phyloP scores from a whole-genome alignment of 1,140 invertebrate species.

The Magallana angulata region DNA sequence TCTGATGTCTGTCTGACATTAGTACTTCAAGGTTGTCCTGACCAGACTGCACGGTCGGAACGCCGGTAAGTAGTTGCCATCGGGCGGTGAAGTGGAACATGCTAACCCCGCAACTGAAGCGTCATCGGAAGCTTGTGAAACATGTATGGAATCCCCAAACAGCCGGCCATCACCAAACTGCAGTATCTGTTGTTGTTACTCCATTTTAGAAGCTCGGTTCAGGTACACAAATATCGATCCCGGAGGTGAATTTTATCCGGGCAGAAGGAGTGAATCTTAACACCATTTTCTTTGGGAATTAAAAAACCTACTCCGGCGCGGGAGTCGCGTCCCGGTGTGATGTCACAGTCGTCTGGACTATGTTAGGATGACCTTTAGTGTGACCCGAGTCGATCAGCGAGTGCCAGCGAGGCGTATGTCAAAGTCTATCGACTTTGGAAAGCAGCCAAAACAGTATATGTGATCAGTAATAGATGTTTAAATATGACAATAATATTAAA shows the following conservation, averaged over 20 bases:
- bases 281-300: not conserved
- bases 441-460: slow-evolving; percentile 35
- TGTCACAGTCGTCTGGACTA: slow-evolving; percentile 21
- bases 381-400: slow-evolving; percentile 21
- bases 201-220: slow-evolving; percentile 10
- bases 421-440: slow-evolving; percentile 36
- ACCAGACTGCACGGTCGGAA: not conserved
- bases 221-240: slow-evolving; percentile 32
- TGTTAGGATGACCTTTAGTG: slow-evolving; percentile 16
- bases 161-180: not conserved
- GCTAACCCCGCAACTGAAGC: not conserved
- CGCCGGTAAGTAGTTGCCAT: not conserved
- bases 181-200: slow-evolving; percentile 7
- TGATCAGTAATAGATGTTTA: slow-evolving; percentile 36
- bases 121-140: slow-evolving; percentile 28
- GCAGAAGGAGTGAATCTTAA: not conserved
- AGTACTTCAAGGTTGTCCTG: slow-evolving; percentile 1
- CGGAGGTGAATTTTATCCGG: slow-evolving; percentile 25
- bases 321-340: not conserved
- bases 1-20: not conserved
- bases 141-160: not conserved
- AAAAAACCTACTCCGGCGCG: not conserved
- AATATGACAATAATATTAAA: slow-evolving; percentile 27
- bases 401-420: slow-evolving; percentile 19
- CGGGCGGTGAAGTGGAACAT: not conserved